Evolutionary conservation across 2,797 vertebrate genomes (phyloP).

Genomic region (Phyllotis vaccarum): DNA sequence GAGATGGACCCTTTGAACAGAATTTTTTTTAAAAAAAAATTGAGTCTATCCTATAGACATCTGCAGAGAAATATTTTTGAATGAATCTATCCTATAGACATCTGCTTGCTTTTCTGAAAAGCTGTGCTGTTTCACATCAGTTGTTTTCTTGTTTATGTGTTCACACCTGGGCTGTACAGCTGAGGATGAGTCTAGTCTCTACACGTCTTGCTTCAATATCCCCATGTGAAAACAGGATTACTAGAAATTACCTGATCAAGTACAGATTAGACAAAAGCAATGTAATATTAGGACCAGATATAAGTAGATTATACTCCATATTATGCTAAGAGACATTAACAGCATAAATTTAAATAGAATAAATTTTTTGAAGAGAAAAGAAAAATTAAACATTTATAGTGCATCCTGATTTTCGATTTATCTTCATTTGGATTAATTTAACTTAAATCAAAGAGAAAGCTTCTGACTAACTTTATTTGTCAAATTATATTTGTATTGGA

Average conservation of each 20-base stretch:
- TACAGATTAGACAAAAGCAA: background rate
- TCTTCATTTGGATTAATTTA: background rate
- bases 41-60: background rate
- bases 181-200: background rate
- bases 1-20: background rate
- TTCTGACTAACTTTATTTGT: background rate
- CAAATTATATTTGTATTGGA: background rate
- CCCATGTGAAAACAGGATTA: background rate
- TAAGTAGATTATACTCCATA: background rate
- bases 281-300: background rate
- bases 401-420: background rate
- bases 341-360: background rate
- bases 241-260: background rate
- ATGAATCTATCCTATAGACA: background rate
- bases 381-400: background rate
- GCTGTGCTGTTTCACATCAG: background rate
- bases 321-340: background rate
- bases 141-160: background rate
- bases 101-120: background rate
- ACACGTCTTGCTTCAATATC: background rate
- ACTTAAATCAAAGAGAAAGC: background rate
- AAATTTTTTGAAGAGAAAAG: background rate
- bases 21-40: background rate
- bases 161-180: rapidly evolving
- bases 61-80: no score